Percentiles rank a stretch among this genome's conserved stretches.
phyloP scores from a whole-genome alignment of 2,888 invertebrate species.

The Deilephila porcellus region DNA sequence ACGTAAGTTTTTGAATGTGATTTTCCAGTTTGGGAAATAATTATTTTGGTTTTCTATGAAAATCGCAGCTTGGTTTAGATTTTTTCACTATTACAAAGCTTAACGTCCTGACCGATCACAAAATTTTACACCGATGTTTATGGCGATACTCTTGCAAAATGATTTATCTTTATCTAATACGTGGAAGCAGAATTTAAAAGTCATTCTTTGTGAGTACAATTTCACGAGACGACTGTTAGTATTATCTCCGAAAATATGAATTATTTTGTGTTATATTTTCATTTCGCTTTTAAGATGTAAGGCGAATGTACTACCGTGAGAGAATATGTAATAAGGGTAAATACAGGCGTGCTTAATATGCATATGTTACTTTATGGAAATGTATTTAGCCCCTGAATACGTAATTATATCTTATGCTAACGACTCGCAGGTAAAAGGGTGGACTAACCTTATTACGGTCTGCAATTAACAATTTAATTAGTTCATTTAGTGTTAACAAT shows the following conservation, averaged over 20 bases:
- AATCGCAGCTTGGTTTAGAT: too few species aligned
- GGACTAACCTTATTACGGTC: slow-evolving; percentile 6
- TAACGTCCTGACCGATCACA: too few species aligned
- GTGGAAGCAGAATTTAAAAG: background rate
- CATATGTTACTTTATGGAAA: slow-evolving; percentile 39
- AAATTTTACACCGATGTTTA: too few species aligned
- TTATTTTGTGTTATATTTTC: background rate
- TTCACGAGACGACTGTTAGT: background rate
- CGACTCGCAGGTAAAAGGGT: slow-evolving; percentile 21
- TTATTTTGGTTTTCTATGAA: too few species aligned
- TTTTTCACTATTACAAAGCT: too few species aligned
- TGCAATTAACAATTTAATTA: slow-evolving; percentile 15
- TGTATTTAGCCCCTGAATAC: slow-evolving; percentile 39
- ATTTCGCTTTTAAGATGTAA: background rate
- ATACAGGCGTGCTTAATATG: slow-evolving; percentile 20
- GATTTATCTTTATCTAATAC: too few species aligned
- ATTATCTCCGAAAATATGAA: background rate
- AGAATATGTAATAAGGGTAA: slow-evolving; percentile 25
- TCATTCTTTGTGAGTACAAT: background rate
- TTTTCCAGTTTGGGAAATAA: too few species aligned
- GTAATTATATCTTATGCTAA: slow-evolving; percentile 33
- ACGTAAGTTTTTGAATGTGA: too few species aligned
- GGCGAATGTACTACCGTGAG: background rate
- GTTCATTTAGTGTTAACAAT: background rate
- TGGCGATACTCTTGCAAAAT: too few species aligned